Conservation (phyloP, 2,888 invertebrate species). For the Leptopilina syphax region DNA sequence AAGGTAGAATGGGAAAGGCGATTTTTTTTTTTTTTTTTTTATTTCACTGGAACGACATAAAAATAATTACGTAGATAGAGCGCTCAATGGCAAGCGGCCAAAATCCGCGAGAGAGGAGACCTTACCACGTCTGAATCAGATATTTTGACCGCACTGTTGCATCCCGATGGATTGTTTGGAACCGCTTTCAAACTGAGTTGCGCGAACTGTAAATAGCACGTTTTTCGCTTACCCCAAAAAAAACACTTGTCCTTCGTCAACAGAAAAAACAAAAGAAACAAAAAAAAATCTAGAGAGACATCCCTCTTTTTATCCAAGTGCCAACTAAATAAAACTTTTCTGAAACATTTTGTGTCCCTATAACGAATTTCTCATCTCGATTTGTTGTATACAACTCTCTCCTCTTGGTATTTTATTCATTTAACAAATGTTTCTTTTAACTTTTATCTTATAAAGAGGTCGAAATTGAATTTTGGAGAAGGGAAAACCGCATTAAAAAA, state of each 20-base stretch:
- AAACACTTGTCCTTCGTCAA: conserved; percentile 37
- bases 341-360: conserved; percentile 35
- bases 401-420: no score
- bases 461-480: no score
- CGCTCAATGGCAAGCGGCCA: conserved; percentile 66
- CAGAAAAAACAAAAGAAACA: background rate
- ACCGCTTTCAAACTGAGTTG: conserved; percentile 45
- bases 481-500: no score
- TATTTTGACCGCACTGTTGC: conserved; percentile 65
- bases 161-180: conserved; percentile 64
- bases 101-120: conserved; percentile 33
- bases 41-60: conserved; percentile 54
- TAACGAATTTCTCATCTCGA: conserved; percentile 8
- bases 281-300: background rate
- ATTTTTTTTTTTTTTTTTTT: no score
- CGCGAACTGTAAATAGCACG: conserved; percentile 24
- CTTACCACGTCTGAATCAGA: conserved; percentile 68
- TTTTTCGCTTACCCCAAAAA: conserved; percentile 31
- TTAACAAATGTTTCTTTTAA: no score
- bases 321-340: conserved; percentile 17
- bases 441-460: no score
- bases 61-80: conserved; percentile 72
- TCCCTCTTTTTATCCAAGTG: conserved; percentile 8
- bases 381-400: background rate
- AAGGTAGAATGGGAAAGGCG: background rate